These are phyloP conservation scores for Pandion haliaetus DNA, from an alignment of 2,113 vertebrate species.

Conservation along the genomic window DNA sequence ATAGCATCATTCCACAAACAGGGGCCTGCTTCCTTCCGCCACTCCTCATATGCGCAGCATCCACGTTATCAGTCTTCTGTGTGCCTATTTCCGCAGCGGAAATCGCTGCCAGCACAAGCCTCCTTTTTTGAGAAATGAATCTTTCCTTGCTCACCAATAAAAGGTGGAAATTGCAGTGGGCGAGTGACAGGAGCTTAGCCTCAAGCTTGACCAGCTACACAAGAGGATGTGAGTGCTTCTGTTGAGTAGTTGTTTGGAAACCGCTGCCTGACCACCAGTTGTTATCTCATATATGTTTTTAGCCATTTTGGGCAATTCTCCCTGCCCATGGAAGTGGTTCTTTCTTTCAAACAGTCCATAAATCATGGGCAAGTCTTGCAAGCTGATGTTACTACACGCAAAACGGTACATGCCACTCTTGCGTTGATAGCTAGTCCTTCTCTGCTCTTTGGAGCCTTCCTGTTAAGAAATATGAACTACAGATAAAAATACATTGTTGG, in stretches of 20 bases:
- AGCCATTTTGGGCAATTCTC: conserved; percentile 41
- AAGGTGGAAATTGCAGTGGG: conserved; percentile 44
- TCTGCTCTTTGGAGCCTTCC: conserved; percentile 29
- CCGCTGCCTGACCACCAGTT: conserved; percentile 41
- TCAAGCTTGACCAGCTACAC: conserved; percentile 26
- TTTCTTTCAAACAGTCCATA: conserved; percentile 36
- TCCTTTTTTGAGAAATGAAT: not conserved
- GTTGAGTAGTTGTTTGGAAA: conserved; percentile 55
- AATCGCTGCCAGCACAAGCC: not conserved
- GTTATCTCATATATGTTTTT: conserved; percentile 54
- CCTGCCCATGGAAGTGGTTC: conserved; percentile 53
- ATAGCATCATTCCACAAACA: not conserved
- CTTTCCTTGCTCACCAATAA: not conserved
- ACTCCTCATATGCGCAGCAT: not conserved
- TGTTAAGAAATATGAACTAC: conserved; percentile 8
- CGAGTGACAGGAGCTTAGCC: conserved; percentile 19
- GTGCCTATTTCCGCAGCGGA: not conserved
- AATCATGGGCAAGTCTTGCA: conserved; percentile 43
- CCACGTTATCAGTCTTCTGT: not conserved
- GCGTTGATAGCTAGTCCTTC: not conserved
- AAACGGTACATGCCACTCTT: not conserved
- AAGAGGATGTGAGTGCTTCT: conserved; percentile 57
- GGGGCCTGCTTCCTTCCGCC: conserved; percentile 24
- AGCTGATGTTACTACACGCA: not conserved
- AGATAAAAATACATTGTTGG: conserved; percentile 61